Evolutionary conservation across 1,140 invertebrate species (phyloP), one percentile per base, ranked within the genome.

Genomic region (Psilanteris sp.): DNA sequence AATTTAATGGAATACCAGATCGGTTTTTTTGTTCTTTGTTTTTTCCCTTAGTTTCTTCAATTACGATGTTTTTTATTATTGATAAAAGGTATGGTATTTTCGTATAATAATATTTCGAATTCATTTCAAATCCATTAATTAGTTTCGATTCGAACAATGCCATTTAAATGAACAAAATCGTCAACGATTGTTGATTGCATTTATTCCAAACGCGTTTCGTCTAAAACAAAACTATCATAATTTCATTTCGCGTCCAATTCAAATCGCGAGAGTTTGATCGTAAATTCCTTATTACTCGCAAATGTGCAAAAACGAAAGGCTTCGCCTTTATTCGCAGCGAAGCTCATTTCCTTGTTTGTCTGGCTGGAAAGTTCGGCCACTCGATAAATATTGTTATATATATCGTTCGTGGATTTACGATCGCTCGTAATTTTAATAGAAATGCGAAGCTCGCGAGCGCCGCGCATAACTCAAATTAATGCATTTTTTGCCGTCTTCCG

Each of bases 221-320:
- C n/a, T n/a, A n/a, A n/a, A n/a, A n/a, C n/a, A n/a, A n/a, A n/a
- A n/a, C n/a, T n/a, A 18, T 15, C 4, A 16, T 43, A 44, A 46
- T n/a, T n/a, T n/a, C n/a, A n/a, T n/a, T 26, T 27, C 36, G 13
- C 32, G 48, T 61, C 43, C 39, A 36, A 48, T 61, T 37, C 24
- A 9, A 37, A 32, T 61, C 13, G 29, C 24, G 8, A 11, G 4
- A n/a, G n/a, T n/a, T n/a, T n/a, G n/a, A n/a, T 48, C 9, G 15
- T 61, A 48, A 61, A 61, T 48, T 61, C 14, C 7, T 61, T 46
- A 61, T 48, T 48, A n/a, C n/a, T n/a, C n/a, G n/a, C n/a, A n/a
- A n/a, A n/a, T n/a, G n/a, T n/a, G 46, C 27, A 27, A 27, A 66
- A 32, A 66, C 27, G 16, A 16, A 31, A 54, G 34, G 39, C 29